Evolutionary conservation across 2,888 invertebrate genomes (phyloP).

Genomic region (Caenorhabditis sp.): DNA sequence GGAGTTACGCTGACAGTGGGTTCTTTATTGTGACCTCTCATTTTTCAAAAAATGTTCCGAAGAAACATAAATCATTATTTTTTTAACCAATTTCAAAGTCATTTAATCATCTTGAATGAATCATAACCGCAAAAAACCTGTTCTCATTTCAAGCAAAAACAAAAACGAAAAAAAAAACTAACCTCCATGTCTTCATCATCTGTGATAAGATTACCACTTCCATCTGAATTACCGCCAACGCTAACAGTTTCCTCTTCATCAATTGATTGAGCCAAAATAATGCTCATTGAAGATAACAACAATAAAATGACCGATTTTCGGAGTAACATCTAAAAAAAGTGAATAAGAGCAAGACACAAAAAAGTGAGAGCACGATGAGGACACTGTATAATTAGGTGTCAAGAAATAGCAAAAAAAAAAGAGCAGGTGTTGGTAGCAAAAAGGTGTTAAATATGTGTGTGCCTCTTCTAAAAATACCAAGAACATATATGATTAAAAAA

Average conservation of each 20-base stretch:
- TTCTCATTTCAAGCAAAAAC: neutral
- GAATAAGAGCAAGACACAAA: neutral
- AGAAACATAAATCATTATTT: too few relatives aligned
- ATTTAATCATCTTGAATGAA: neutral
- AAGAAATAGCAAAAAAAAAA: neutral
- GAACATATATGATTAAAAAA: neutral
- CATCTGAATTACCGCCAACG: constrained; percentile 29
- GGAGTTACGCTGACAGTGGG: too few relatives aligned
- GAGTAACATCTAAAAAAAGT: constrained; percentile 18
- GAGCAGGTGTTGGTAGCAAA: neutral
- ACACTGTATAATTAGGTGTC: constrained; percentile 2
- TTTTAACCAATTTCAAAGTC: too few relatives aligned
- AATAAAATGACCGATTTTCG: constrained; percentile 30
- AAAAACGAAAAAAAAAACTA: constrained; percentile 2
- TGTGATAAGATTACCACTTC: constrained; percentile 43
- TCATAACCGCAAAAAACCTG: neutral
- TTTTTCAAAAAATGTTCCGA: too few relatives aligned
- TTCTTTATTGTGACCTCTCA: too few relatives aligned
- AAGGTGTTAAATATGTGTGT: constrained; percentile 1
- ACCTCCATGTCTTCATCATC: constrained; percentile 44
- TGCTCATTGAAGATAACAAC: constrained; percentile 13
- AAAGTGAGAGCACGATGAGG: neutral
- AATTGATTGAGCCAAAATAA: constrained; percentile 39
- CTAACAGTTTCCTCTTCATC: constrained; percentile 51
- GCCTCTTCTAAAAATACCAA: too few relatives aligned